Evolutionary conservation across 2,888 invertebrate species (phyloP).

Genomic region (Strigamia transsilvanica): DNA sequence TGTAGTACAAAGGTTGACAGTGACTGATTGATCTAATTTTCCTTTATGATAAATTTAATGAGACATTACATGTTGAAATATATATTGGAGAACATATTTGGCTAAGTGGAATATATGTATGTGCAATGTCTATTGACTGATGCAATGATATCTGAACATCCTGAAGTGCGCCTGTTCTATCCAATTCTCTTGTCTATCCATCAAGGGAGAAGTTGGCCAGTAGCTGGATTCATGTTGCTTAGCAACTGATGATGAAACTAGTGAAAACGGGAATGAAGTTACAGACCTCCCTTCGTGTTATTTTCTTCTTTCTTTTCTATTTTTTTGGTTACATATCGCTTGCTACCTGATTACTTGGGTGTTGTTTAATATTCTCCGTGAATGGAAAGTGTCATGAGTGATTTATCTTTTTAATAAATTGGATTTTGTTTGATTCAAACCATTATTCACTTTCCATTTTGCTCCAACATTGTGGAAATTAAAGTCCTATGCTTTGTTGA

Average conservation of each 20-base stretch:
- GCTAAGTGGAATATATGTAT: not conserved
- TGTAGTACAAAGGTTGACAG: too few species aligned
- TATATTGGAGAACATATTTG: not conserved
- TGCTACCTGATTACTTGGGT: not conserved
- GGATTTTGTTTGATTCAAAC: conserved; percentile 15
- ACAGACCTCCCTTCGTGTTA: not conserved
- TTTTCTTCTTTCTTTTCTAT: not conserved
- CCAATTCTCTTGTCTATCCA: conserved; percentile 29
- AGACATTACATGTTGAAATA: not conserved
- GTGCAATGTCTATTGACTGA: not conserved
- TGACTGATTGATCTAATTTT: not conserved
- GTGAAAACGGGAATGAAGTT: conserved; percentile 24
- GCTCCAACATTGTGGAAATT: not conserved
- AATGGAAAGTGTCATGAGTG: not conserved
- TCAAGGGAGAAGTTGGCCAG: conserved; percentile 41
- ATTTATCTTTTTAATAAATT: conserved; percentile 36
- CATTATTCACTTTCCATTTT: conserved; percentile 24
- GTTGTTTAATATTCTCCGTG: not conserved
- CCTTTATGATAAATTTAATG: not conserved
- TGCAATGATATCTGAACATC: conserved; percentile 26
- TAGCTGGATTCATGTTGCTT: conserved; percentile 28
- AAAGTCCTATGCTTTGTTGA: not conserved
- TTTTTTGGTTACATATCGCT: not conserved
- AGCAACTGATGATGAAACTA: conserved; percentile 23
- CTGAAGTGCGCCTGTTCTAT: conserved; percentile 24